Evolutionary conservation across 2,113 vertebrate species (phyloP).

Genomic region (Sardina pilchardus): DNA sequence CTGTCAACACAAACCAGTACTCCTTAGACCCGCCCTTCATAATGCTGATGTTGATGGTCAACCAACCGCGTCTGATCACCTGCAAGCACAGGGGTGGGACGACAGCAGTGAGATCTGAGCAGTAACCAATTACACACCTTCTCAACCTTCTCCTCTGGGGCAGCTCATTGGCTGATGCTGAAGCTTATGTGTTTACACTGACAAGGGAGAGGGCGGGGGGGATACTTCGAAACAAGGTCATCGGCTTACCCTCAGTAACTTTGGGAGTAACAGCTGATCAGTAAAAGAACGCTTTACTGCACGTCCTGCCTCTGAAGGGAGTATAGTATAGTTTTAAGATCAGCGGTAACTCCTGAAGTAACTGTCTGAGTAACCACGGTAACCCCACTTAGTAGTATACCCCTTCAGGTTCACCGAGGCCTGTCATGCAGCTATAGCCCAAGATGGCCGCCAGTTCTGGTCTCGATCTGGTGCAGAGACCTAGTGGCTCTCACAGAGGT

Average conservation of each 20-base stretch:
- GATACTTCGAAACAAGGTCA: no score
- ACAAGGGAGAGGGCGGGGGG: neutral
- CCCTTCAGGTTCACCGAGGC: neutral
- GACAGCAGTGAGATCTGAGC: conserved; percentile 21
- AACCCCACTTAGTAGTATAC: no score
- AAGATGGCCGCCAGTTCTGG: neutral
- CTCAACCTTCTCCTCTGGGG: neutral
- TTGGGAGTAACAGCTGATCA: no score
- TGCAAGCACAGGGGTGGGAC: conserved; percentile 49
- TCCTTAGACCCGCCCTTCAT: conserved; percentile 99
- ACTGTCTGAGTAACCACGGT: no score
- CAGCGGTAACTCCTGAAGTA: no score
- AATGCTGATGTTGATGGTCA: conserved; percentile 97
- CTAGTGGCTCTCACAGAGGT: neutral
- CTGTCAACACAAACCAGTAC: conserved; percentile 96
- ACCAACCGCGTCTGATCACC: conserved; percentile 94
- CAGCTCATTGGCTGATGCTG: neutral
- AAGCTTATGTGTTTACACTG: neutral
- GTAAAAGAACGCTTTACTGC: no score
- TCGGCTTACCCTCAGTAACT: no score
- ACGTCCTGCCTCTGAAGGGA: no score
- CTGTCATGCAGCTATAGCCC: neutral
- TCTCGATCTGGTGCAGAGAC: neutral
- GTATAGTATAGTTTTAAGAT: no score
- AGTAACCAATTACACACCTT: neutral